phyloP scores from a whole-genome alignment of 2,113 vertebrate genomes.

The Muntiacus muntjak region DNA sequence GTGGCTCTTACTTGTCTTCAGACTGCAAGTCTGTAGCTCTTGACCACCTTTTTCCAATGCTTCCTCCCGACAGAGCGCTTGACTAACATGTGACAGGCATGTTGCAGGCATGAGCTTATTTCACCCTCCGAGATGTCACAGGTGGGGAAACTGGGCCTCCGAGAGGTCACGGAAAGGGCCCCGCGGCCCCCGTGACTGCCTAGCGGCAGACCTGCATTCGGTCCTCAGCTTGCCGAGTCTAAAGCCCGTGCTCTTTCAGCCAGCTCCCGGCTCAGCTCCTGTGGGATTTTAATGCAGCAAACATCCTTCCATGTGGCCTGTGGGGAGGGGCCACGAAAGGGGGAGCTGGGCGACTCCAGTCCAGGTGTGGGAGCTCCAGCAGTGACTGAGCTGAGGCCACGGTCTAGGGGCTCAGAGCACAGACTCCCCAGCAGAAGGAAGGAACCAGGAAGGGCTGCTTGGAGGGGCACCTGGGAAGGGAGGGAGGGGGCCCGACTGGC shows the following conservation, averaged over 20 bases:
- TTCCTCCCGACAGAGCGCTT: not conserved
- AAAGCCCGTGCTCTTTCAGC: not conserved
- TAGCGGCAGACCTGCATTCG: not conserved
- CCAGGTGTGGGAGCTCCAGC: not conserved
- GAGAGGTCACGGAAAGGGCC: not conserved
- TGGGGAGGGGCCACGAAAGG: accelerated
- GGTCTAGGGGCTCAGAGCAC: not conserved
- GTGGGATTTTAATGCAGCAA: not conserved
- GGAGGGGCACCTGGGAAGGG: too few relatives aligned
- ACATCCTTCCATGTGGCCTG: not conserved
- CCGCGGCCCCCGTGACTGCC: not conserved
- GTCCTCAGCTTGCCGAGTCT: not conserved
- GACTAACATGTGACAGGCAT: not conserved
- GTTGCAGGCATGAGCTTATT: too few relatives aligned
- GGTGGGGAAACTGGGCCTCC: not conserved
- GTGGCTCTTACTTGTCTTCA: not conserved
- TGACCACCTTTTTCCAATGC: not conserved
- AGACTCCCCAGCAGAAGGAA: not conserved
- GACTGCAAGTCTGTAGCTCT: not conserved
- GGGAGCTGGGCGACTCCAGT: accelerated
- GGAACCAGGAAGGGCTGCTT: not conserved
- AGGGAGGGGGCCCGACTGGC: not conserved
- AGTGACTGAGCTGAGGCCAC: not conserved
- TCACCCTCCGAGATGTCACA: not conserved
- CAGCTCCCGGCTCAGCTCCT: not conserved